Percentiles rank a stretch among this genome's conserved stretches.
Evolutionary conservation across 2,888 invertebrate genomes (phyloP).

Genomic region (Orthosia incerta): DNA sequence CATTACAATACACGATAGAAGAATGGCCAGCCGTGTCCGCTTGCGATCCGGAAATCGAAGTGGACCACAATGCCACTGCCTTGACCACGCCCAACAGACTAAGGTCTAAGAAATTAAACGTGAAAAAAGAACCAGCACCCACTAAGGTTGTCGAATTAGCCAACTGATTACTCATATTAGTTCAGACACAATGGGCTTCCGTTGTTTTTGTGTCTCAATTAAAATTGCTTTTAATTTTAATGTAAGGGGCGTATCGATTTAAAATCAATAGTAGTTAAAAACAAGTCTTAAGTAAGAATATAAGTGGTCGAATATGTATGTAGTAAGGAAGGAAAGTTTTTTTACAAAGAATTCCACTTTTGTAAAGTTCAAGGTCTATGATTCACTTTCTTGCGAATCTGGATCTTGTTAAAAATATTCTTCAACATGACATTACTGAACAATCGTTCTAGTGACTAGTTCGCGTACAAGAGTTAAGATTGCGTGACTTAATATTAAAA

Average conservation of each 20-base stretch:
- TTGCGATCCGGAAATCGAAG: slow-evolving; percentile 79
- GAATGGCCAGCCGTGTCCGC: slow-evolving; percentile 56
- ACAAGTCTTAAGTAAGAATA: not conserved
- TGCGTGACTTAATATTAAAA: not conserved
- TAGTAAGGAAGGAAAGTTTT: slow-evolving; percentile 17
- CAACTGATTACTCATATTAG: slow-evolving; percentile 62
- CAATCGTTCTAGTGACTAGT: not conserved
- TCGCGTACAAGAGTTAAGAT: not conserved
- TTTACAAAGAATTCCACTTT: slow-evolving; percentile 8
- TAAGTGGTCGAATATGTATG: not conserved
- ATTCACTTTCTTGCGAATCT: slow-evolving; percentile 36
- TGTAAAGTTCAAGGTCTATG: slow-evolving; percentile 33
- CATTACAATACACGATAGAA: slow-evolving; percentile 55
- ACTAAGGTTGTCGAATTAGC: slow-evolving; percentile 70
- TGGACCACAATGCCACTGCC: slow-evolving; percentile 74
- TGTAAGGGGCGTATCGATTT: not conserved
- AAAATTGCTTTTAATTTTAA: slow-evolving; percentile 24
- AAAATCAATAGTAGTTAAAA: slow-evolving; percentile 1
- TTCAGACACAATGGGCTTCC: slow-evolving; percentile 42
- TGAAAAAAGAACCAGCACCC: slow-evolving; percentile 66
- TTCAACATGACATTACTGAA: not conserved
- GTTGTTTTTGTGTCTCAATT: slow-evolving; percentile 39
- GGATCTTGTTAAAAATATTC: slow-evolving; percentile 21
- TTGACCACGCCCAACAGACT: slow-evolving; percentile 75
- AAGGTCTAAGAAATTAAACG: slow-evolving; percentile 89